Evolutionary conservation across 2,888 invertebrate genomes (phyloP).

Genomic region (Cerastoderma edule): DNA sequence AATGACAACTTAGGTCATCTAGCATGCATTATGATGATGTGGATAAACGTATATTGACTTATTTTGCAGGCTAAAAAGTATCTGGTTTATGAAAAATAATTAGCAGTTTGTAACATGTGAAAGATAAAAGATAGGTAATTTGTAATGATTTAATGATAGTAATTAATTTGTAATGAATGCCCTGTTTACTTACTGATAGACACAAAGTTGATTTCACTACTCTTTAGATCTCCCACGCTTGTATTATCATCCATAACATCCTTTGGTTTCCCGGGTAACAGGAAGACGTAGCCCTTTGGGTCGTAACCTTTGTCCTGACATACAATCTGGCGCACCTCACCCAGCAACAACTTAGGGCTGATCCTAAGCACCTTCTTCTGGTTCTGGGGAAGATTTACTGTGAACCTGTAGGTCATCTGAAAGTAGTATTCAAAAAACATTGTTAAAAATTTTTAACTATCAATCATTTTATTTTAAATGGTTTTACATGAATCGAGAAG

Average conservation of each 20-base stretch:
- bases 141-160: too few species aligned
- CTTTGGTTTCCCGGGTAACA: constrained; percentile 88
- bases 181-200: constrained; percentile 65
- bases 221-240: constrained; percentile 68
- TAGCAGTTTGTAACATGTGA: too few species aligned
- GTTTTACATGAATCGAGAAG: not conserved
- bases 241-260: constrained; percentile 60
- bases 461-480: not conserved
- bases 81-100: too few species aligned
- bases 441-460: not conserved
- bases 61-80: too few species aligned
- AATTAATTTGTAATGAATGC: too few species aligned
- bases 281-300: constrained; percentile 88
- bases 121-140: too few species aligned
- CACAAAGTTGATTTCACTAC: constrained; percentile 73
- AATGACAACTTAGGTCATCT: too few species aligned
- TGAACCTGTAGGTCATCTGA: constrained; percentile 83
- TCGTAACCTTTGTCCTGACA: constrained; percentile 90
- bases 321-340: constrained; percentile 89
- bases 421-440: constrained; percentile 39
- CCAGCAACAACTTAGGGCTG: constrained; percentile 88
- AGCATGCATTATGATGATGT: too few species aligned
- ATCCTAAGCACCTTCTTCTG: constrained; percentile 91
- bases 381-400: constrained; percentile 91
- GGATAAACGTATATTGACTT: too few species aligned